These are phyloP conservation scores for Dinoponera quadriceps DNA, from an alignment of 1,140 invertebrate genomes.

Conservation along the genomic window DNA sequence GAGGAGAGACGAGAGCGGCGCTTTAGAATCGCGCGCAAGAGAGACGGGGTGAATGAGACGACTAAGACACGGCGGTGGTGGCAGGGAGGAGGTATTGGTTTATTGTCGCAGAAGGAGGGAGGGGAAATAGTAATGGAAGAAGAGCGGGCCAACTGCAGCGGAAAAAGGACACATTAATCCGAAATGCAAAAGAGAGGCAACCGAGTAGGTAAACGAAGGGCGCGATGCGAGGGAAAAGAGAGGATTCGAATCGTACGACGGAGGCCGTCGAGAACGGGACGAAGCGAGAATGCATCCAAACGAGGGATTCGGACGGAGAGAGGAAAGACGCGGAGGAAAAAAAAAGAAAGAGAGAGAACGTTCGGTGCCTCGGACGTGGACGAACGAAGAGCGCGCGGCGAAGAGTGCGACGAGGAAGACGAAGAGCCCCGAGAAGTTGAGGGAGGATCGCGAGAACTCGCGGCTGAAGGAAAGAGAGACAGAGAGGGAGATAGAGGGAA, in stretches of 20 bases:
- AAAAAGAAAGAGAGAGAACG: too few relatives aligned
- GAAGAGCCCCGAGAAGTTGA: constrained; percentile 36
- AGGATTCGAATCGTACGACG: background rate
- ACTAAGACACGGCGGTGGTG: constrained; percentile 17
- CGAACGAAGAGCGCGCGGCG: constrained; percentile 29
- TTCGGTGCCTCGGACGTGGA: background rate
- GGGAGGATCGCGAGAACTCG: constrained; percentile 11
- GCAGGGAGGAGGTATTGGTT: constrained; percentile 12
- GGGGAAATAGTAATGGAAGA: background rate
- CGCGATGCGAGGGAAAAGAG: background rate
- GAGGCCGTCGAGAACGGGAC: background rate
- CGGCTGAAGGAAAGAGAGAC: background rate
- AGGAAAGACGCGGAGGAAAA: constrained; percentile 7
- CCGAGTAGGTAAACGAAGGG: background rate
- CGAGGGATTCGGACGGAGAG: background rate
- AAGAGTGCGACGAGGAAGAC: constrained; percentile 39
- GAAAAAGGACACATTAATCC: constrained; percentile 39
- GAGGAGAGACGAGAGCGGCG: background rate
- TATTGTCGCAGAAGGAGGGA: background rate
- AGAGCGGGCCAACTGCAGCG: background rate
- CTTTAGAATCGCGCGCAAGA: background rate
- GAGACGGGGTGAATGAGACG: background rate
- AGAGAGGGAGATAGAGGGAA: constrained; percentile 13
- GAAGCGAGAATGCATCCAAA: background rate
- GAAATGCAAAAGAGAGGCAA: constrained; percentile 32